A percentile compares a stretch with the other conserved stretches of the same genome.
Conservation (phyloP, 2,113 vertebrate genomes). For the Muntiacus muntjak region DNA sequence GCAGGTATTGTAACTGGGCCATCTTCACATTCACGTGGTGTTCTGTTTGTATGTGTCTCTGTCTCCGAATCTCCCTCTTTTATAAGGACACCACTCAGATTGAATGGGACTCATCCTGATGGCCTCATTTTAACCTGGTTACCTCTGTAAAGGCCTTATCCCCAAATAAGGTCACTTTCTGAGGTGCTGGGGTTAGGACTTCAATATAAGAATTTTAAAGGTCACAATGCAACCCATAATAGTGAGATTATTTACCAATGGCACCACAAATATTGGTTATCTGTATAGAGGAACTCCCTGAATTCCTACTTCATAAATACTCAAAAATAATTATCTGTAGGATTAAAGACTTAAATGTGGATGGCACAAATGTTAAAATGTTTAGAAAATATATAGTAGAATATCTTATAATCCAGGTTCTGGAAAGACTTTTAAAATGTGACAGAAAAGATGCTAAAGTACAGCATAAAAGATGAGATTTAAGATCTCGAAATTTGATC, state of each 20-base stretch:
- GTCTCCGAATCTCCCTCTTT: not conserved
- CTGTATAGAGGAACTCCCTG: not conserved
- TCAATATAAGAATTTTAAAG: not conserved
- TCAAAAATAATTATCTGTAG: not conserved
- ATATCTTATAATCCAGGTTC: not conserved
- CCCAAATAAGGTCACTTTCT: not conserved
- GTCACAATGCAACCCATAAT: not conserved
- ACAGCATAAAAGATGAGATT: not conserved
- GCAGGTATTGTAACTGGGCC: not conserved
- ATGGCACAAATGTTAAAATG: not conserved
- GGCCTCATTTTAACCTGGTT: not conserved
- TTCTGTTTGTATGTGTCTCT: not conserved
- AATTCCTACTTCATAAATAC: not conserved
- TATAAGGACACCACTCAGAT: not conserved
- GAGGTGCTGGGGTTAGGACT: not conserved
- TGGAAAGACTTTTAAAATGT: not conserved
- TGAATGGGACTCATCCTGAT: not conserved
- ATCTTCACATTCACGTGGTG: not conserved
- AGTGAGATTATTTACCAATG: not conserved
- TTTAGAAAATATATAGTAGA: not conserved
- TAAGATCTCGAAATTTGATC: conserved; percentile 29
- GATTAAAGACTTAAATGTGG: not conserved
- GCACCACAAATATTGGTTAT: not conserved
- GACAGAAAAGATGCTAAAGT: not conserved
- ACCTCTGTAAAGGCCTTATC: not conserved